These are phyloP conservation scores for Epinotia nisella DNA, from an alignment of 2,888 invertebrate species.

Conservation along the genomic window DNA sequence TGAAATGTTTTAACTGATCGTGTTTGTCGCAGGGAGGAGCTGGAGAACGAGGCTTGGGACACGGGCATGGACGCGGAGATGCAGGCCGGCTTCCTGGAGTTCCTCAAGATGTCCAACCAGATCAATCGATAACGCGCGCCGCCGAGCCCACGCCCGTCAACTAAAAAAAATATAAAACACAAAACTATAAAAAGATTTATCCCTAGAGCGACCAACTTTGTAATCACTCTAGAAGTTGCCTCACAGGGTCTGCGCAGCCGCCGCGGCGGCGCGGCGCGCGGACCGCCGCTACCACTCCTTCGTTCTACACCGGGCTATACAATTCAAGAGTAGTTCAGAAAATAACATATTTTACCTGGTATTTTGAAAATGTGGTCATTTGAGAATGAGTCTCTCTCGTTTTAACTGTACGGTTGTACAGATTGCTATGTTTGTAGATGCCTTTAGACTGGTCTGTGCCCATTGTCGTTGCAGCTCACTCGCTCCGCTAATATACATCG, in stretches of 20 bases:
- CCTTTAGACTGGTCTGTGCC: not conserved
- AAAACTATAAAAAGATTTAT: constrained; percentile 77
- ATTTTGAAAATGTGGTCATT: not conserved
- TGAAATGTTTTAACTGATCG: no score
- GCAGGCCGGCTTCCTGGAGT: constrained; percentile 81
- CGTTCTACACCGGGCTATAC: no score
- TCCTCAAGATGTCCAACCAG: constrained; percentile 82
- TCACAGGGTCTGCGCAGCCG: not conserved
- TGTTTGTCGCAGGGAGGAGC: constrained; percentile 79
- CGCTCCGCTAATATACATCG: not conserved
- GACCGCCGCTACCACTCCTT: no score
- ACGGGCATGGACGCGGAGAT: constrained; percentile 83
- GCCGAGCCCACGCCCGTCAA: constrained; percentile 62
- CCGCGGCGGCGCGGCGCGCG: no score
- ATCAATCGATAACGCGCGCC: constrained; percentile 79
- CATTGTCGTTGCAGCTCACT: not conserved
- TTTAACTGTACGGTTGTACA: no score
- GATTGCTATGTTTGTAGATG: not conserved
- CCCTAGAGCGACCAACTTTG: constrained; percentile 57
- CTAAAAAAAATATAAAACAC: constrained; percentile 72
- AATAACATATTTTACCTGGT: not conserved
- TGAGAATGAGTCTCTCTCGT: not conserved
- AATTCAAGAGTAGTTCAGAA: constrained; percentile 3
- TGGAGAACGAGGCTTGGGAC: constrained; percentile 81
- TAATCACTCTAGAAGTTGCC: constrained; percentile 53